Evolutionary conservation across 2,113 vertebrate species (phyloP).

Genomic region (Galemys pyrenaicus): DNA sequence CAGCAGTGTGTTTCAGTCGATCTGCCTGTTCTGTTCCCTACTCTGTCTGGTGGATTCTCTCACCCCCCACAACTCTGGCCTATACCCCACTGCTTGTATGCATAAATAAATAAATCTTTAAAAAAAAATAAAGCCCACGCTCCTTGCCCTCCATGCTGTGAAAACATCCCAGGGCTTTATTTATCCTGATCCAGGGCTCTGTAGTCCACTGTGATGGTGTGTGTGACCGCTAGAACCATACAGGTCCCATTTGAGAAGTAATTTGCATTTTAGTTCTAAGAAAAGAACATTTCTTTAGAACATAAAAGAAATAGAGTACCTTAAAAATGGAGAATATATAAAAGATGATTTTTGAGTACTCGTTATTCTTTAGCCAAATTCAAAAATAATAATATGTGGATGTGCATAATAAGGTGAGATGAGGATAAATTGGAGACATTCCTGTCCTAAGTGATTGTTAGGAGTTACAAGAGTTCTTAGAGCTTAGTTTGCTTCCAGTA

Average conservation of each 20-base stretch:
- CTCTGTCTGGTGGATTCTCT: too few species aligned
- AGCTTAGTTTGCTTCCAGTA: conserved; percentile 74
- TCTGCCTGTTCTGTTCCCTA: too few species aligned
- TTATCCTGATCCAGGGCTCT: not conserved
- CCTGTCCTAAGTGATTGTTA: conserved; percentile 6
- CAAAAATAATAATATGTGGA: conserved; percentile 73
- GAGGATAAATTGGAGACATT: not conserved
- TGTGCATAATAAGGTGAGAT: not conserved
- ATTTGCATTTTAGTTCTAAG: conserved; percentile 15
- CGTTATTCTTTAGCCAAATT: conserved; percentile 60
- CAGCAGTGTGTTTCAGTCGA: too few species aligned
- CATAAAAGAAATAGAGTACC: not conserved
- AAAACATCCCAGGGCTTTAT: not conserved
- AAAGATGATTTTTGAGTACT: conserved; percentile 57
- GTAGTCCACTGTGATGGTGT: not conserved
- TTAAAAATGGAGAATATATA: conserved; percentile 50
- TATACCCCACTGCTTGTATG: too few species aligned
- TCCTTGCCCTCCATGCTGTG: not conserved
- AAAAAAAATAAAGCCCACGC: not conserved
- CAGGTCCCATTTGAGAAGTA: conserved; percentile 20
- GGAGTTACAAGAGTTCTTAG: conserved; percentile 45
- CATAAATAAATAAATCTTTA: too few species aligned
- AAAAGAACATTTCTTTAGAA: conserved; percentile 64
- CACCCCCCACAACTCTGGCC: too few species aligned
- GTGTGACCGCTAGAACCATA: not conserved